phyloP scores from a whole-genome alignment of 2,113 vertebrate species.

The Blennius ocellaris region DNA sequence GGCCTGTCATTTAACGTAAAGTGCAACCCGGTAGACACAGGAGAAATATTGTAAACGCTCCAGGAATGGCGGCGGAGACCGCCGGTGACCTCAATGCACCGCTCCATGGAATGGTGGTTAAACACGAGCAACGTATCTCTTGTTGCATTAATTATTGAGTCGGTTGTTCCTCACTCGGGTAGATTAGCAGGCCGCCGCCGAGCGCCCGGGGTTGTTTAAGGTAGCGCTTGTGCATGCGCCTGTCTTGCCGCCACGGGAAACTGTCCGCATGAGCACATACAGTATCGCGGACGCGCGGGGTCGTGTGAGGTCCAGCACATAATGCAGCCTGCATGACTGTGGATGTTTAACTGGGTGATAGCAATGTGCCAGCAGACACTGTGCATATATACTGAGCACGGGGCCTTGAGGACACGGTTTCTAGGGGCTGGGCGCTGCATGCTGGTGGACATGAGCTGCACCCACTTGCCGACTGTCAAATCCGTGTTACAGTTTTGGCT shows the following conservation, averaged over 20 bases:
- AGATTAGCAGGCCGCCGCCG: constrained; percentile 79
- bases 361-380: constrained; percentile 32
- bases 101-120: constrained; percentile 79
- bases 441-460: constrained; percentile 20
- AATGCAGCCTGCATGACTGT: constrained; percentile 50
- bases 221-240: constrained; percentile 41
- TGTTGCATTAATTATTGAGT: constrained; percentile 86
- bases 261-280: constrained; percentile 50
- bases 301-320: constrained; percentile 64
- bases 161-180: constrained; percentile 79
- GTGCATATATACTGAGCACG: constrained; percentile 5
- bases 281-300: constrained; percentile 56
- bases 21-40: constrained; percentile 1
- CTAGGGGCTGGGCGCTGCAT: constrained; percentile 23
- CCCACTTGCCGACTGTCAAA: constrained; percentile 35
- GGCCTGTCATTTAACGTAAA: constrained; percentile 20
- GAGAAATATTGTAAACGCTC: constrained; percentile 48
- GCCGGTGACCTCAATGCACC: constrained; percentile 67
- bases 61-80: constrained; percentile 40
- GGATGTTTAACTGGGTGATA: constrained; percentile 61
- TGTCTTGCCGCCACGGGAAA: constrained; percentile 1
- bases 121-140: constrained; percentile 82
- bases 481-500: background rate
- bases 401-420: constrained; percentile 32
- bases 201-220: constrained; percentile 80